A percentile compares a stretch with the other conserved stretches of the same genome.
Evolutionary conservation across 2,888 invertebrate genomes (phyloP).

Genomic region (Prionchulus punctatus): DNA sequence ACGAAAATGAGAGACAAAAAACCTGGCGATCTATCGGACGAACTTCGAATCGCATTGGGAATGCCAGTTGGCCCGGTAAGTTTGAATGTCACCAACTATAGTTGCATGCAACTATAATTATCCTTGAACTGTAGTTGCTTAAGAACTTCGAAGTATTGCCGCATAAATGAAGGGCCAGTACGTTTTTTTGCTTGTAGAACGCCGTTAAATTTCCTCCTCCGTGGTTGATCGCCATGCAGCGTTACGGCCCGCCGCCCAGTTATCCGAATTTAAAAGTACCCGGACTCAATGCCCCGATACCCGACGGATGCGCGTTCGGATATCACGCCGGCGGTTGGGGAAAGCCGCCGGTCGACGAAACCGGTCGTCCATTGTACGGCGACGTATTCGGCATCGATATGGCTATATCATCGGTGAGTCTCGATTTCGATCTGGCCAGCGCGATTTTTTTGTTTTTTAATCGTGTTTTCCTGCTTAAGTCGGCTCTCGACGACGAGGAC

Average conservation of each 20-base stretch:
- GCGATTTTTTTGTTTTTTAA: conserved; percentile 1
- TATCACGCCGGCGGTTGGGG: conserved; percentile 99
- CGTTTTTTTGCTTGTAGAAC: conserved; percentile 33
- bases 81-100: too few relatives aligned
- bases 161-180: too few relatives aligned
- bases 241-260: conserved; percentile 96
- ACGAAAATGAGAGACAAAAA: conserved; percentile 93
- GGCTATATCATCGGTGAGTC: not conserved
- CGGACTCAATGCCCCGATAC: conserved; percentile 92
- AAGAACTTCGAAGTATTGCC: conserved; percentile 1
- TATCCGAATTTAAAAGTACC: conserved; percentile 96
- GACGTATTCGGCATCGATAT: conserved; percentile 77
- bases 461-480: conserved; percentile 32
- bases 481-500: conserved; percentile 59
- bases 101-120: too few relatives aligned
- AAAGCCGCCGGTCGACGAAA: conserved; percentile 96
- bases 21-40: conserved; percentile 89
- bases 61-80: conserved; percentile 81
- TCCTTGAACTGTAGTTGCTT: too few relatives aligned
- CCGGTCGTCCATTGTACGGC: conserved; percentile 89
- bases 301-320: conserved; percentile 82
- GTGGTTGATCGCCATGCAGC: conserved; percentile 90
- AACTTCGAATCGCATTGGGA: conserved; percentile 81
- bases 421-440: not conserved
- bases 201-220: conserved; percentile 57